Evolutionary conservation across 1,140 invertebrate genomes (phyloP).

Genomic region (Chymomyza costata): DNA sequence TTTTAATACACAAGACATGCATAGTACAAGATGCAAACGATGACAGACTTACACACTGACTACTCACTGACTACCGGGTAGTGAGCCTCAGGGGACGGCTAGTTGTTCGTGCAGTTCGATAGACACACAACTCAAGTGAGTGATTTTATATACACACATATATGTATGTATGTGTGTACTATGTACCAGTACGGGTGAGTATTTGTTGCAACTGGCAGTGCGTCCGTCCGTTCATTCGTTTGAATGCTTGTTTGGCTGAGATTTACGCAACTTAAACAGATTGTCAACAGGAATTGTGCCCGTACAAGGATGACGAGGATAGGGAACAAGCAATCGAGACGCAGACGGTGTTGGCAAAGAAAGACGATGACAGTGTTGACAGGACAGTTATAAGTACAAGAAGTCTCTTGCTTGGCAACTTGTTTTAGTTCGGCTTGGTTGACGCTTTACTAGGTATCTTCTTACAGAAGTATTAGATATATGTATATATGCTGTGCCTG

Average conservation of each 20-base stretch:
- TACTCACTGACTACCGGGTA: conserved; percentile 3
- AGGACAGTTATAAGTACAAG: conserved; percentile 32
- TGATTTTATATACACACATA: conserved; percentile 17
- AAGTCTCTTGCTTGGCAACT: conserved; percentile 12
- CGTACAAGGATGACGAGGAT: no score
- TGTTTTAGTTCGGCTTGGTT: conserved; percentile 13
- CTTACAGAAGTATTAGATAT: no score
- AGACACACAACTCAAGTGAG: conserved; percentile 40
- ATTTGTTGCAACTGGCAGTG: conserved; percentile 3
- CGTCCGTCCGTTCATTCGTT: conserved; percentile 7
- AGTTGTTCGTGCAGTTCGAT: conserved; percentile 23
- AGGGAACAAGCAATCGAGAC: conserved; percentile 2
- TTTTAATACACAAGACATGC: conserved; percentile 65
- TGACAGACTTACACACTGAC: not conserved
- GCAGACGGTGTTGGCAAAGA: not conserved
- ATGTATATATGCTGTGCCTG: conserved; percentile 10
- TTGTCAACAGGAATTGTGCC: conserved; percentile 47
- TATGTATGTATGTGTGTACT: conserved; percentile 2
- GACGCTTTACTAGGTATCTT: conserved; percentile 8
- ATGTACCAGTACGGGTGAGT: not conserved
- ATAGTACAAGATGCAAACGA: conserved; percentile 33
- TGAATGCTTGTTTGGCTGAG: conserved; percentile 36
- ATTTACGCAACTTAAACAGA: conserved; percentile 62
- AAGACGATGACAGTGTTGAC: conserved; percentile 11
- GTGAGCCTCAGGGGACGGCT: conserved; percentile 8